Evolutionary conservation across 2,888 invertebrate genomes (phyloP), one percentile per base, ranked within the genome.

Genomic region (Erannis defoliaria): DNA sequence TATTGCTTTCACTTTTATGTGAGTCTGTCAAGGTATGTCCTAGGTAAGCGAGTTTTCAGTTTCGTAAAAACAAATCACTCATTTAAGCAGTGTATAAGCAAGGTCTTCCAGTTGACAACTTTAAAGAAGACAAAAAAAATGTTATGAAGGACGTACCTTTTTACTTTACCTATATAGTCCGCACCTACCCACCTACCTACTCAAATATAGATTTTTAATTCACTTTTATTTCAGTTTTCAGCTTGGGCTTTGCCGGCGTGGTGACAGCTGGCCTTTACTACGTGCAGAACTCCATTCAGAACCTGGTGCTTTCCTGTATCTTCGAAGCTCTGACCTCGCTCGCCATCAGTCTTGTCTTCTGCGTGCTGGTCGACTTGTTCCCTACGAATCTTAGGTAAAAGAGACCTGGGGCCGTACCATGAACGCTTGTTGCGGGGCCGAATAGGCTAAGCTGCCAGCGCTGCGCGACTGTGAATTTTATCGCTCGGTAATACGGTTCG

Each of bases 291-390:
- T 94, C 96, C 12, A 88, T 85, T 21, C 95, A 96, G 78, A 97
- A 97, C 85, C 86, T 97, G 77, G 93, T 96, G 50, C 88, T 97
- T 43, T 96, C 96, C 0, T 96, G 96, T 79, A 94, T 96, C 77
- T 97, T 97, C 84, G 96, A 97, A 86, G 96, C 96, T 0, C 90
- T 96, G 51, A 96, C 97, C 46, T 96, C 96, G 51, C 94, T 97
- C 70, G 96, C 96, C 72, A 96, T 97, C 84, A 96, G 96, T 89
- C 94, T 96, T 60, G 95, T 97, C 49, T 96, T 96, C 89, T 96
- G 96, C 82, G 96, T 96, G 46, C 95, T 97, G 85, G 97, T 97
- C 65, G 97, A 97, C 84, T 89, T 97, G 76, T 97, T 97, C 90
- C 97, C 97, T 74, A 97, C 97, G 62, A 96, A 97, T 90, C 94